Evolutionary conservation across 2,113 vertebrate species (phyloP).

Genomic region (Cottus gobio): DNA sequence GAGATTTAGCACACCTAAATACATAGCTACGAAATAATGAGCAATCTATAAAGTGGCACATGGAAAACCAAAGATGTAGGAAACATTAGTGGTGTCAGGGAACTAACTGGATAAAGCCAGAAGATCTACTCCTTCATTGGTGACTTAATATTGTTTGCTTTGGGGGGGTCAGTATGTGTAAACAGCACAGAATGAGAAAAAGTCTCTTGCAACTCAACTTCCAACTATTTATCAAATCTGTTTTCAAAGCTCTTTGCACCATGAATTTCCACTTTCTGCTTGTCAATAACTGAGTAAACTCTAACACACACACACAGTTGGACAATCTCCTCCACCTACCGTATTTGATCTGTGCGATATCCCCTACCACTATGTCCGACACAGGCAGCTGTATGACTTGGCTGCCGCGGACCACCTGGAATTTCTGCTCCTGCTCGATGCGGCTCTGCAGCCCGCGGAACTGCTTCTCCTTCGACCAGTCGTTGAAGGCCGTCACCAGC

Average conservation of each 20-base stretch:
- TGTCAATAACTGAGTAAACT: background rate
- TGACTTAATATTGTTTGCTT: background rate
- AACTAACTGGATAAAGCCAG: background rate
- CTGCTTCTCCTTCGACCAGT: conserved; percentile 99
- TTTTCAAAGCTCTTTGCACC: background rate
- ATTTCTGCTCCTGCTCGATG: conserved; percentile 99
- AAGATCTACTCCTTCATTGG: background rate
- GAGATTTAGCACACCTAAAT: background rate
- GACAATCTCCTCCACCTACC: conserved; percentile 80
- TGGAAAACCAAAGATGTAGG: background rate
- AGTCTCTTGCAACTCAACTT: background rate
- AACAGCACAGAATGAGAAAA: background rate
- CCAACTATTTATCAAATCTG: background rate
- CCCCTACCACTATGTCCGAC: conserved; percentile 95
- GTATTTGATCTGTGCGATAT: conserved; percentile 98
- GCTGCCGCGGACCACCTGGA: conserved; percentile 91
- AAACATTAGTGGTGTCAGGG: background rate
- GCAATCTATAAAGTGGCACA: background rate
- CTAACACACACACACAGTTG: background rate
- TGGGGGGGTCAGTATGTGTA: background rate
- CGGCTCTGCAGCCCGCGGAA: conserved; percentile 97
- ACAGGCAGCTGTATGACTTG: conserved; percentile 97
- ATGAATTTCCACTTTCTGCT: background rate
- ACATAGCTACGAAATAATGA: background rate
- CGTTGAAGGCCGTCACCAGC: conserved; percentile 98